Evolutionary conservation across 2,888 invertebrate genomes (phyloP), one percentile per base, ranked within the genome.

Genomic region (Drosophila tanythrix): DNA sequence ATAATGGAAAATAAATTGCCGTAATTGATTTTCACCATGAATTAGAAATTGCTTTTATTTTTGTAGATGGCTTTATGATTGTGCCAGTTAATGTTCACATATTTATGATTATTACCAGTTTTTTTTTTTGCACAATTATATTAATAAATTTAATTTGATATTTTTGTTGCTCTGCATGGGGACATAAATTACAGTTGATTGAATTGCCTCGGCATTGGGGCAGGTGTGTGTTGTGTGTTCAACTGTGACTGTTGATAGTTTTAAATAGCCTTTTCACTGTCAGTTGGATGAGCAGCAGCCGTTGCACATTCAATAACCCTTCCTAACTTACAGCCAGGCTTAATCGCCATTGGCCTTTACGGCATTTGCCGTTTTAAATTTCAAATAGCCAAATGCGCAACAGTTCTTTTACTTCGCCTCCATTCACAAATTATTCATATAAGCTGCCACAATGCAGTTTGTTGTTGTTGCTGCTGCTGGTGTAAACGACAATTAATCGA

Each of bases 11-110:
- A 51, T 51, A 46, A 27, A 52, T 69, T 40, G 40, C 40, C 13
- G 15, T 74, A 79, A 78, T 81, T 79, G 80, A 88, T 84, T 88
- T 89, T 73, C 76, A 73, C 79, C 64, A 29, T 66, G 56, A 48
- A 65, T 60, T 68, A 57, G 70, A 72, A 67, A 69, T 59, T 50
- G 50, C 35, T 60, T 68, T 52, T 58, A 50, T 65, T 68, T 70
- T 55, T 66, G 52, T 68, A 31, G 48, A 51, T 18, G 27, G n/a
- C 21, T 29, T 38, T 36, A 48, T 57, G 33, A 70, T 69, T 65
- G 48, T 52, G 62, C 40, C 59, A 56, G 59, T 52, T 57, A 46
- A n/a, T 48, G 57, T 58, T 35, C 46, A 36, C 25, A 31, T n/a
- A 35, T 65, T 57, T 51, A 15, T 48, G n/a, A 31, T 51, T 50